These are phyloP conservation scores for Asbolus verrucosus DNA, from an alignment of 1,140 invertebrate genomes.

Conservation along the genomic window DNA sequence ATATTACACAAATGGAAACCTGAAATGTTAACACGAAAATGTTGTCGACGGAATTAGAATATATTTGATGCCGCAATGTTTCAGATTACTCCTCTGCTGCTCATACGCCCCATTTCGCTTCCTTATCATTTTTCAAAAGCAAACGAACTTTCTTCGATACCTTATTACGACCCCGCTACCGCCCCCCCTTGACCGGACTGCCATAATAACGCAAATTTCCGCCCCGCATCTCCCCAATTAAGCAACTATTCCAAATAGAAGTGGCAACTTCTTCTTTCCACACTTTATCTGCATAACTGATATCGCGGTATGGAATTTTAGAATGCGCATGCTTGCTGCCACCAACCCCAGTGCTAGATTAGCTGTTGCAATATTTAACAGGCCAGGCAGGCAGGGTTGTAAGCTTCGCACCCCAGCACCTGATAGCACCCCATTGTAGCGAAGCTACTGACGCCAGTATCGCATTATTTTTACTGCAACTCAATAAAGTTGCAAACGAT, in stretches of 20 bases:
- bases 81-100: conserved; percentile 10
- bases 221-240: too few species aligned
- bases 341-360: conserved; percentile 53
- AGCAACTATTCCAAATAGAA: conserved; percentile 27
- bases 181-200: too few species aligned
- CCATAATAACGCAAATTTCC: too few species aligned
- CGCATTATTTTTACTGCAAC: conserved; percentile 44
- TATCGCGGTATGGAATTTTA: conserved; percentile 44
- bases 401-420: conserved; percentile 43
- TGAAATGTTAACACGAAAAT: conserved; percentile 33
- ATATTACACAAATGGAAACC: conserved; percentile 42
- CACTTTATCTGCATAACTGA: conserved; percentile 55
- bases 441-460: conserved; percentile 39
- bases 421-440: conserved; percentile 44
- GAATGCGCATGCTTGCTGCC: conserved; percentile 41
- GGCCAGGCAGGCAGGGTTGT: conserved; percentile 45
- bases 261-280: conserved; percentile 44
- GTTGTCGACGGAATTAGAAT: conserved; percentile 39
- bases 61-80: conserved; percentile 34
- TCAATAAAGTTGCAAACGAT: conserved; percentile 40
- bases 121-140: neutral
- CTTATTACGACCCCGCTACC: too few species aligned
- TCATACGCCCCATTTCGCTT: conserved; percentile 4
- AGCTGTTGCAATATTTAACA: conserved; percentile 56
- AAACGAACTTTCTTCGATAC: neutral